phyloP scores from a whole-genome alignment of 2,797 vertebrate species.

The Danio aesculapii region DNA sequence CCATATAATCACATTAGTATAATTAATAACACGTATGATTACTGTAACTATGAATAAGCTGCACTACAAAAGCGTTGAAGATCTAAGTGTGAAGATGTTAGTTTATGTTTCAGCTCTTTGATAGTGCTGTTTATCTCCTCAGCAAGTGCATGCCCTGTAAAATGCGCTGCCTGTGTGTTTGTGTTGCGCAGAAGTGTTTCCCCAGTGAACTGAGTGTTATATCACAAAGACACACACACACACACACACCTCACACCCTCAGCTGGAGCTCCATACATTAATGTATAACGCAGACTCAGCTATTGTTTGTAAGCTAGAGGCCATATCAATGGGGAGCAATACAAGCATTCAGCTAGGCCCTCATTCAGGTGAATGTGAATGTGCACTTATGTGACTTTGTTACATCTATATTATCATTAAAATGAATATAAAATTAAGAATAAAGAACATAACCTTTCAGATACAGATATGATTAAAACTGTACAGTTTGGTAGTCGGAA shows the following conservation, averaged over 20 bases:
- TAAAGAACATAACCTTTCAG: no score
- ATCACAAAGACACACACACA: slow-evolving; percentile 30
- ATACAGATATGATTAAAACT: no score
- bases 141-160: slow-evolving; percentile 49
- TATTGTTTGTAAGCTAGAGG: slow-evolving; percentile 55
- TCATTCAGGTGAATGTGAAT: not conserved
- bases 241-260: slow-evolving; percentile 25
- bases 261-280: slow-evolving; percentile 52
- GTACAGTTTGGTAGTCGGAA: no score
- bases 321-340: slow-evolving; percentile 35
- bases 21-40: not conserved
- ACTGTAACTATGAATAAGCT: not conserved
- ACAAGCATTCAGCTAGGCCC: not conserved
- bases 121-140: slow-evolving; percentile 41
- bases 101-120: slow-evolving; percentile 27
- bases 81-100: not conserved
- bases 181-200: slow-evolving; percentile 46
- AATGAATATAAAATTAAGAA: not conserved
- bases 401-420: slow-evolving; percentile 10
- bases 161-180: slow-evolving; percentile 49
- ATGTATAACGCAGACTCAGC: slow-evolving; percentile 57
- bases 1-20: not conserved
- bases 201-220: slow-evolving; percentile 45
- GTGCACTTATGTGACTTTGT: slow-evolving; percentile 4
- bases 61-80: not conserved